Conservation (phyloP, 1,140 invertebrate species). For the Streblospio benedicti region DNA sequence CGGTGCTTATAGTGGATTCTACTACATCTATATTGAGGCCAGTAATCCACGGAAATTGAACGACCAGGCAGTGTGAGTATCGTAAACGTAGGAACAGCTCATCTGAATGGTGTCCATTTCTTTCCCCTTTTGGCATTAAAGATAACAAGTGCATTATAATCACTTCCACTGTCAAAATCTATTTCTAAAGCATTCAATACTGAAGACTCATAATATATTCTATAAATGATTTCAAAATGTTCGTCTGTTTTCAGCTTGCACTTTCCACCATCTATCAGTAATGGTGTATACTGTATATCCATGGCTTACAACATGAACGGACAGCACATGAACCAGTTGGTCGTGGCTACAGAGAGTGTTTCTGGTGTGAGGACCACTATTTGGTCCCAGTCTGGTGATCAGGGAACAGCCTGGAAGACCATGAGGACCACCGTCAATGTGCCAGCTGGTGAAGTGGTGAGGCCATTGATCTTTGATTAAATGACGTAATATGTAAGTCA, state of each 20-base stretch:
- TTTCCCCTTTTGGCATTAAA: too few relatives aligned
- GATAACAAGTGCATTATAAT: too few relatives aligned
- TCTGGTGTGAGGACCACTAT: neutral
- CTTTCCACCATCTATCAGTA: neutral
- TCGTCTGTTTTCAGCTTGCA: conserved; percentile 2
- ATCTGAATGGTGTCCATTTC: neutral
- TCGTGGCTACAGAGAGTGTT: neutral
- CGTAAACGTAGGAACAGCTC: neutral
- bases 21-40: conserved; percentile 39
- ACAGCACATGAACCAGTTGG: conserved; percentile 1
- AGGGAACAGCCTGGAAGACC: conserved; percentile 23
- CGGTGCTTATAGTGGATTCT: conserved; percentile 5
- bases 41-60: conserved; percentile 26
- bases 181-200: too few relatives aligned
- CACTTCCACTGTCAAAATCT: too few relatives aligned
- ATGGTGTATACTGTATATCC: neutral
- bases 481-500: too few relatives aligned
- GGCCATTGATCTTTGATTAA: too few relatives aligned
- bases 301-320: conserved; percentile 13
- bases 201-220: too few relatives aligned
- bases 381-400: neutral
- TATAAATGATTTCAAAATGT: too few relatives aligned
- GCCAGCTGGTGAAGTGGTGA: neutral
- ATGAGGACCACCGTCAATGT: conserved; percentile 16
- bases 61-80: conserved; percentile 24